These are phyloP conservation scores for Tetramorium parvispinum DNA, from an alignment of 1,140 invertebrate genomes.

Conservation along the genomic window DNA sequence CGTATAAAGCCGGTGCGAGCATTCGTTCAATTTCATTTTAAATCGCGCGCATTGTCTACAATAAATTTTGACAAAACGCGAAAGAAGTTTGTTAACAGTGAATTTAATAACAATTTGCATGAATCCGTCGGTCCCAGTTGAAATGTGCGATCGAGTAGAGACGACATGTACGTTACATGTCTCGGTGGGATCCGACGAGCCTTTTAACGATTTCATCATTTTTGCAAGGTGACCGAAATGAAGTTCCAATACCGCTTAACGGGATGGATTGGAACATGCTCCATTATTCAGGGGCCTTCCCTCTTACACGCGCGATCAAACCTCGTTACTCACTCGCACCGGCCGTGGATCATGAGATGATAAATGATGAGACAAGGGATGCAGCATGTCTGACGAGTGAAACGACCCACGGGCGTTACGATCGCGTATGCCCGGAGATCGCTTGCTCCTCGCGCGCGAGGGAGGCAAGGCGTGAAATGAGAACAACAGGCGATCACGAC, in stretches of 20 bases:
- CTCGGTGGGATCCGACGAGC: neutral
- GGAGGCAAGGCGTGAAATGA: conserved; percentile 37
- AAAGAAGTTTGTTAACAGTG: neutral
- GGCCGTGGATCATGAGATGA: conserved; percentile 66
- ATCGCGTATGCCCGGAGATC: conserved; percentile 16
- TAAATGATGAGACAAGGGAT: conserved; percentile 74
- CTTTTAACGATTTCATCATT: conserved; percentile 36
- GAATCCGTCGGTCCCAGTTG: neutral
- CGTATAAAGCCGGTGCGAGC: conserved; percentile 65
- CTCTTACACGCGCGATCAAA: conserved; percentile 32
- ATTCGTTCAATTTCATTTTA: neutral
- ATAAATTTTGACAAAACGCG: neutral
- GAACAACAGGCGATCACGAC: conserved; percentile 27
- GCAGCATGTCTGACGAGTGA: conserved; percentile 68
- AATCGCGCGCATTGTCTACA: neutral
- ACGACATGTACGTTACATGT: neutral
- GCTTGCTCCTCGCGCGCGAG: conserved; percentile 26
- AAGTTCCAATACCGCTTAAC: conserved; percentile 46
- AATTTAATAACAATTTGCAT: neutral
- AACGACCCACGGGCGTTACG: conserved; percentile 58
- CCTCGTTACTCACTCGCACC: conserved; percentile 66
- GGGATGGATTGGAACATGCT: neutral
- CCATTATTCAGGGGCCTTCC: conserved; percentile 38
- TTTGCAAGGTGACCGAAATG: conserved; percentile 36
- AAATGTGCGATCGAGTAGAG: neutral